Base-by-base conservation (phyloP, 1,140 invertebrate genomes). In the Pseudomyrmex sp. region DNA sequence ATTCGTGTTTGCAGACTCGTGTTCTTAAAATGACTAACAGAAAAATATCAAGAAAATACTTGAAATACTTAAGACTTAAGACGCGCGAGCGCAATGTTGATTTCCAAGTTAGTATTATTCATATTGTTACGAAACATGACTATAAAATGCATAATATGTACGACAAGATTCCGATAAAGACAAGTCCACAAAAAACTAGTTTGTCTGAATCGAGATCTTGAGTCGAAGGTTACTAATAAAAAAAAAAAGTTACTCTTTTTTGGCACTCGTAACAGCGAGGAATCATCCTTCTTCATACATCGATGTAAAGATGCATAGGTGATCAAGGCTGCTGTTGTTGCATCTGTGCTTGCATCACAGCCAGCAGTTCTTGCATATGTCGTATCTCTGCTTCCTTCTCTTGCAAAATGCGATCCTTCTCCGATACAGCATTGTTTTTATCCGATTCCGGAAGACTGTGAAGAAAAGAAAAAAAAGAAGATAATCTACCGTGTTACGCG, bases 321-420 rank as follows among this genome's bases (percentile, higher is more conserved):
- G 75, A 89, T 94, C 93, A 95, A 58, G 92, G 95, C 92, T 97
- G 95, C 91, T 97, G 97, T 87, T 96, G 94, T 90, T 96, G 95
- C 95, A 98, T 98, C 94, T 98, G 97, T 0, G 97, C 98, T 95
- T 99, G 97, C 98, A 99, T 99, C 91, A 98, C 97, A 48, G 97
- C 97, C 84, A 99, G 93, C 96, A 99, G 98, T 94, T 99, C 98
- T 93, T 99, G 98, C 98, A 99, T 99, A 87, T 97, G 96, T 82
- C 97, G 96, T 73, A 99, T 94, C 93, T 99, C 98, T 0, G 97
- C 97, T 92, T 98, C 98, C 92, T 98, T 98, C 92, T 98, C 98
- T 92, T 97, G 97, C 26, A 98, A 92, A 62, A 97, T 98, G 82
- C 97, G 95, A 93, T 98, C 97, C 90, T 97, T 97, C 82, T 98